These are phyloP conservation scores for Cataglyphis hispanica DNA, from an alignment of 1,140 invertebrate species.

Conservation along the genomic window DNA sequence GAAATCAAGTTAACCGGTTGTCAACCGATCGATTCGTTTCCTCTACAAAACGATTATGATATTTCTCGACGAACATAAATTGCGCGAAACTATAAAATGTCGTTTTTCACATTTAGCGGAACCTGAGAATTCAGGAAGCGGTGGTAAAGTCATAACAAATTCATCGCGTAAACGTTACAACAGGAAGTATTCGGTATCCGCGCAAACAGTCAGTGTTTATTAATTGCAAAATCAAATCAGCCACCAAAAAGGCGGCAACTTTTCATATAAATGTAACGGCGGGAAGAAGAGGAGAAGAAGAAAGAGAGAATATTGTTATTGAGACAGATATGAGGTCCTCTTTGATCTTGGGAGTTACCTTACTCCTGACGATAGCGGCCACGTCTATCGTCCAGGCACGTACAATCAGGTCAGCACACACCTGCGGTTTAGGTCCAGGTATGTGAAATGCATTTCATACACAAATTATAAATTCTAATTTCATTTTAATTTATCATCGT, in stretches of 20 bases:
- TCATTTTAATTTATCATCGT: neutral
- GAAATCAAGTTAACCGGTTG: slow-evolving; percentile 8
- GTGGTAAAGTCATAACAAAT: slow-evolving; percentile 39
- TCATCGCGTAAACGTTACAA: slow-evolving; percentile 24
- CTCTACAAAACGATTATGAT: slow-evolving; percentile 11
- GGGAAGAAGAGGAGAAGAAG: slow-evolving; percentile 13
- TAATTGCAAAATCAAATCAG: slow-evolving; percentile 39
- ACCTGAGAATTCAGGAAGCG: slow-evolving; percentile 41
- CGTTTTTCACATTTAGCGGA: neutral
- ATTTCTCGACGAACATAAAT: neutral
- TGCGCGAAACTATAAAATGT: slow-evolving; percentile 20
- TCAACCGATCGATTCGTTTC: neutral
- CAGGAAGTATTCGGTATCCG: slow-evolving; percentile 37
- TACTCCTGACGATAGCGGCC: slow-evolving; percentile 28
- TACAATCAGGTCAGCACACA: neutral
- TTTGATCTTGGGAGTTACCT: neutral
- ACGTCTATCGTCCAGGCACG: slow-evolving; percentile 30
- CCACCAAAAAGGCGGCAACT: neutral
- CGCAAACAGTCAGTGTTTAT: slow-evolving; percentile 44
- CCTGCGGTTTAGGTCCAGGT: slow-evolving; percentile 66
- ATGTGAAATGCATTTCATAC: neutral
- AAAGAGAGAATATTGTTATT: neutral
- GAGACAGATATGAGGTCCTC: slow-evolving; percentile 56
- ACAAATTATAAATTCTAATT: neutral
- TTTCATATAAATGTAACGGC: slow-evolving; percentile 55